A percentile compares a stretch with the other conserved stretches of the same genome.
Evolutionary conservation across 2,797 vertebrate species (phyloP).

Genomic region (Semaprochilodus insignis): DNA sequence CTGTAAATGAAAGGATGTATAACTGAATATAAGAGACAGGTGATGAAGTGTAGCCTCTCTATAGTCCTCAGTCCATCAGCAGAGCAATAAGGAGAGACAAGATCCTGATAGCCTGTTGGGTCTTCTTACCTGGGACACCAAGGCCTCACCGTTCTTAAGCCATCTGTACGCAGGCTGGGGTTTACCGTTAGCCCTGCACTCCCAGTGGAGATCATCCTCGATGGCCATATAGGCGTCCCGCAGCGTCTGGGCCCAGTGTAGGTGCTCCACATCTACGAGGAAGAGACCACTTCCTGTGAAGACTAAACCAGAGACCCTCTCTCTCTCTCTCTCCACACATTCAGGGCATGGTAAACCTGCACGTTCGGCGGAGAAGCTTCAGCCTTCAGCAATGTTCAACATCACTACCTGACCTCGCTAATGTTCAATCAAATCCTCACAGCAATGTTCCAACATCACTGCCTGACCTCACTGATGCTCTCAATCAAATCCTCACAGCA

Average conservation of each 20-base stretch:
- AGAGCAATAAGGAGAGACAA: no score
- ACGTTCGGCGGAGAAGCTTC: no score
- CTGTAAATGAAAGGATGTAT: background rate
- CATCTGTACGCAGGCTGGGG: slow-evolving; percentile 84
- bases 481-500: no score
- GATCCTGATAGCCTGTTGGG: no score
- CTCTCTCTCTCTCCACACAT: no score
- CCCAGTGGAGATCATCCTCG: slow-evolving; percentile 86
- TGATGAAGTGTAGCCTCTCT: background rate
- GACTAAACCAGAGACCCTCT: background rate
- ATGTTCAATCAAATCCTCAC: no score
- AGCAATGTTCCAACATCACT: no score
- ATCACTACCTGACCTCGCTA: no score
- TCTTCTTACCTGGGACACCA: slow-evolving; percentile 78
- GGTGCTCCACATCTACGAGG: slow-evolving; percentile 78
- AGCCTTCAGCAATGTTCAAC: no score
- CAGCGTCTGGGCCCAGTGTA: slow-evolving; percentile 86
- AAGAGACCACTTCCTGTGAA: slow-evolving; percentile 3
- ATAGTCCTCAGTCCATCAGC: no score
- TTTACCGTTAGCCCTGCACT: slow-evolving; percentile 85
- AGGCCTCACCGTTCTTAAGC: slow-evolving; percentile 84
- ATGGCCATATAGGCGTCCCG: slow-evolving; percentile 85
- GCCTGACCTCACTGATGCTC: no score
- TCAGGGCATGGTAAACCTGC: no score
- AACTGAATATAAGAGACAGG: background rate